Percentiles rank a stretch among this genome's conserved stretches.
phyloP scores from a whole-genome alignment of 2,113 vertebrate species.

The Myodes glareolus region DNA sequence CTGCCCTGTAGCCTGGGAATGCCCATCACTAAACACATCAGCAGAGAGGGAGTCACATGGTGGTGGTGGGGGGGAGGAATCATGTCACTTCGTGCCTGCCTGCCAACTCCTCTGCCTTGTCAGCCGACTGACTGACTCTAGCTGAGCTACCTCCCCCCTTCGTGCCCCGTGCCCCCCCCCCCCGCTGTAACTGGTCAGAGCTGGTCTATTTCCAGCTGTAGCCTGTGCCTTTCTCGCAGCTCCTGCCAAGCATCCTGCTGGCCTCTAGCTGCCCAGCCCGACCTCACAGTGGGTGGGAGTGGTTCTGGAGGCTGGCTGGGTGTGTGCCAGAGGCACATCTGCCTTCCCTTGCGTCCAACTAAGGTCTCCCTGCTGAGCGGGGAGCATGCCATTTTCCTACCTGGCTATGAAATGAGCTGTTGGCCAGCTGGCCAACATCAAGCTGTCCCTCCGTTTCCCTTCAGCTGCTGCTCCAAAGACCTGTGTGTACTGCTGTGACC shows the following conservation, averaged over 20 bases:
- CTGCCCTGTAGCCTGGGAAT: background rate
- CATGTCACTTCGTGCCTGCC: background rate
- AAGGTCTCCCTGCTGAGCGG: background rate
- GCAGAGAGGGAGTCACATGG: background rate
- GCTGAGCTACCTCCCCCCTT: background rate
- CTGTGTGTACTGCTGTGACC: background rate
- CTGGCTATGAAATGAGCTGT: background rate
- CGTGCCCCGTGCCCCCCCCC: no score
- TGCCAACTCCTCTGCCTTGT: fast-evolving
- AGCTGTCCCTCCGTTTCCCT: background rate
- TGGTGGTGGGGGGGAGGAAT: background rate
- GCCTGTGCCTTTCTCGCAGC: background rate
- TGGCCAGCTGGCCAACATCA: background rate
- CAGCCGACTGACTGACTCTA: background rate
- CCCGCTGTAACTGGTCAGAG: fast-evolving
- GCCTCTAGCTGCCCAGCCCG: background rate
- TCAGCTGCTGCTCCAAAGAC: background rate
- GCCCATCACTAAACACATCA: background rate
- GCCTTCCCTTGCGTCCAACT: background rate
- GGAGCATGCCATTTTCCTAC: background rate
- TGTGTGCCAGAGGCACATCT: background rate
- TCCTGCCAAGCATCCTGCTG: background rate
- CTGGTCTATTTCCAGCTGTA: background rate
- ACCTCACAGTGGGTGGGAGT: background rate
- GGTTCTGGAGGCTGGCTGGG: background rate